These are phyloP conservation scores for Drosophila cardini DNA, from an alignment of 1,140 invertebrate species.

Conservation along the genomic window DNA sequence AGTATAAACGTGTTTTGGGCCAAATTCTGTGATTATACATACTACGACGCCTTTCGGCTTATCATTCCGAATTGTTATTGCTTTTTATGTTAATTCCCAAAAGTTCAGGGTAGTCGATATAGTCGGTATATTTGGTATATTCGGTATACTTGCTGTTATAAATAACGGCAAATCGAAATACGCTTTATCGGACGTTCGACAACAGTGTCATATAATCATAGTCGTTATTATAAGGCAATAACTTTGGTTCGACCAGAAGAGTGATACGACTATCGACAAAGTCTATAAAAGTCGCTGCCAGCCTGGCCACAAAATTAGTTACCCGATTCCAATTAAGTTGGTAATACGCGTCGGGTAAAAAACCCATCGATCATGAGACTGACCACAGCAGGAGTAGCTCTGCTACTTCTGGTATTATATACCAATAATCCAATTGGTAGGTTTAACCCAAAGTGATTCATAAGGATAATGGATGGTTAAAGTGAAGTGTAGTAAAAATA, in stretches of 20 bases:
- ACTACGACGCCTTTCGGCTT: constrained; percentile 33
- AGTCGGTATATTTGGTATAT: not conserved
- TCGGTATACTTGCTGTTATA: constrained; percentile 20
- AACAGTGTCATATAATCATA: constrained; percentile 44
- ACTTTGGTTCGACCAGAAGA: constrained; percentile 26
- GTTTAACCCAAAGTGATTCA: constrained; percentile 28
- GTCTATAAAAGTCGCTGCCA: constrained; percentile 66
- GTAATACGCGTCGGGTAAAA: constrained; percentile 58
- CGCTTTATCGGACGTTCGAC: constrained; percentile 59
- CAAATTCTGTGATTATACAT: constrained; percentile 21
- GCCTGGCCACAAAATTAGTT: constrained; percentile 58
- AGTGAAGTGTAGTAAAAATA: constrained; percentile 13
- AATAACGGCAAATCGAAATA: constrained; percentile 47
- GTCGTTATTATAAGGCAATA: constrained; percentile 65
- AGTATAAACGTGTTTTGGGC: constrained; percentile 22
- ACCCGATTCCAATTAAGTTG: constrained; percentile 53
- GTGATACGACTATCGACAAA: constrained; percentile 41
- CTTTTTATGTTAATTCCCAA: constrained; percentile 49
- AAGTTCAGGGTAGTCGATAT: not conserved
- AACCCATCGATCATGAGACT: constrained; percentile 53
- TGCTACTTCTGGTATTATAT: constrained; percentile 58
- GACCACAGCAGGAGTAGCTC: constrained; percentile 48
- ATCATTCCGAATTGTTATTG: constrained; percentile 38
- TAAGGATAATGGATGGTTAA: constrained; percentile 15
- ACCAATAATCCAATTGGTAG: constrained; percentile 63